Evolutionary conservation across 2,797 vertebrate species (phyloP), one percentile per base, ranked within the genome.

Genomic region (Microchirus variegatus): DNA sequence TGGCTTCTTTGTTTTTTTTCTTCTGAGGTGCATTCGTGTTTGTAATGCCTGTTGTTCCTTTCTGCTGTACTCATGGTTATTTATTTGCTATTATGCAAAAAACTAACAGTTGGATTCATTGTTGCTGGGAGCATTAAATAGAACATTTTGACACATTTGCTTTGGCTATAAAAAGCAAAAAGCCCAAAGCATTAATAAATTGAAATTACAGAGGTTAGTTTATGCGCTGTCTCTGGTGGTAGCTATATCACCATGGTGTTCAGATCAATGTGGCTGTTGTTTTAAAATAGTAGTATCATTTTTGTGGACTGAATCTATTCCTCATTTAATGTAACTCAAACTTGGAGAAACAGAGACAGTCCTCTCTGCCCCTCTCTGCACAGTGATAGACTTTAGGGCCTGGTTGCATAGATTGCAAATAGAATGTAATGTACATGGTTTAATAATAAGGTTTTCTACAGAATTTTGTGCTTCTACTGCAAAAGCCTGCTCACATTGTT

Each of bases 311-410:
- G 69, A 59, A 67, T 63, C 15, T 46, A 42, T 62, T 59, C 18
- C 19, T 22, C 42, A 19, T 62, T 37, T 72, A 69, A 60, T 73
- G 36, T 53, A 67, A 63, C 38, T 56, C n/a, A n/a, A n/a, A 45
- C 58, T 37, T 62, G 47, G 47, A 49, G 56, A 66, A 73, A 74
- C 52, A 67, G 65, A 72, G 58, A 17, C 1, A 70, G 54, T 62
- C 73, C 72, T 35, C 56, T 70, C 54, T 66, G 57, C 81, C 79
- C 40, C 58, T 67, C 58, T 67, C 49, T 40, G 54, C 49, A 53
- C 42, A 53, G 45, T 16, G 36, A 37, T 44, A 60, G 51, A 37
- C 50, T 16, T 46, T 41, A 14, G 22, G 49, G 50, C 49, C 37
- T 48, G 26, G 42, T 53, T 4, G 14, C 36, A 55, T 4, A 13